Evolutionary conservation across 2,888 invertebrate species (phyloP).

Genomic region (Drosophila mayaguana): DNA sequence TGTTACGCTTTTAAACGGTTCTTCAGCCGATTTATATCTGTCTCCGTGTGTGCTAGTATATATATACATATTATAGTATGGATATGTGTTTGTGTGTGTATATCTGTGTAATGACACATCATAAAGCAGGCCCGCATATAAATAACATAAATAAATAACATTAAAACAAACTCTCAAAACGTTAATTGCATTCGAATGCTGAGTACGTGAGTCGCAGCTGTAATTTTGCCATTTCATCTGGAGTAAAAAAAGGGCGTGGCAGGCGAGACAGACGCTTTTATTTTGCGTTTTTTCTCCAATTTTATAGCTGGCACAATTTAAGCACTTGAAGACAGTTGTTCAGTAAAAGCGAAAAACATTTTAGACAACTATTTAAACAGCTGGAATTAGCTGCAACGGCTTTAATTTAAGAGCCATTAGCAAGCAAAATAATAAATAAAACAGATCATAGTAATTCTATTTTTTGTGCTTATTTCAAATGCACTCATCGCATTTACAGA

Average conservation of each 20-base stretch:
- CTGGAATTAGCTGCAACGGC: neutral
- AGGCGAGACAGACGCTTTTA: constrained; percentile 12
- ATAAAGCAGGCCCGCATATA: constrained; percentile 53
- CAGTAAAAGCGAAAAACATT: neutral
- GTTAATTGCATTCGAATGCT: constrained; percentile 65
- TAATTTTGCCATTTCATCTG: constrained; percentile 31
- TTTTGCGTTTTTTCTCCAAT: too few species aligned
- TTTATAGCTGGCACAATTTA: constrained; percentile 39
- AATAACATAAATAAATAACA: constrained; percentile 68
- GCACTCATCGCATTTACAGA: neutral
- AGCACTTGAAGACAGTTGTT: constrained; percentile 14
- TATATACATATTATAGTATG: neutral
- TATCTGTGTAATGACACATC: constrained; percentile 43
- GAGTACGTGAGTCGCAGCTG: constrained; percentile 54
- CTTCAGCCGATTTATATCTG: constrained; percentile 52
- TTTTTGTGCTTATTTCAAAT: neutral
- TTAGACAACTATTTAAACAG: neutral
- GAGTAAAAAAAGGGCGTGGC: constrained; percentile 41
- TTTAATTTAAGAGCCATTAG: neutral
- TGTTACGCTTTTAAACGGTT: constrained; percentile 67
- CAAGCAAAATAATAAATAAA: neutral
- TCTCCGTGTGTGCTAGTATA: neutral
- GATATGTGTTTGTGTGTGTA: too few species aligned
- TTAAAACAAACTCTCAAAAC: constrained; percentile 67
- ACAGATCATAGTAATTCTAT: neutral